phyloP scores from a whole-genome alignment of 2,888 invertebrate species.

The Xestia rhomboidea region DNA sequence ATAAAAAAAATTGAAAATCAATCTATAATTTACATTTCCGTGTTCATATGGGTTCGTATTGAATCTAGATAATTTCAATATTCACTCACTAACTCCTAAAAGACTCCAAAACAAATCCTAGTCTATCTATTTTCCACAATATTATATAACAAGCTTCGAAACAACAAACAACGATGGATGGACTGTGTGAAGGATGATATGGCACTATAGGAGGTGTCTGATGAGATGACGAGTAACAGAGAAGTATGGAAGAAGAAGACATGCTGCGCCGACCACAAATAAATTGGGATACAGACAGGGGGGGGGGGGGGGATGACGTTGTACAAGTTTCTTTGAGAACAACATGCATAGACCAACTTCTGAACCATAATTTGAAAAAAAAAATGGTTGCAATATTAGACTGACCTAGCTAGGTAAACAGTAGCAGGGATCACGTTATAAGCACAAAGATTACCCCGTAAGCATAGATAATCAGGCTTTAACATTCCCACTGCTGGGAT shows the following conservation, averaged over 20 bases:
- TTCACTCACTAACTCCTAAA: background rate
- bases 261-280: no score
- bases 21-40: background rate
- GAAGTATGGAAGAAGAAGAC: no score
- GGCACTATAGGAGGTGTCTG: no score
- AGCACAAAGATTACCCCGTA: background rate
- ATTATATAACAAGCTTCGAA: background rate
- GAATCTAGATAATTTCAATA: background rate
- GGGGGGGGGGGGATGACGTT: no score
- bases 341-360: background rate
- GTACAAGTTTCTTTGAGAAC: background rate
- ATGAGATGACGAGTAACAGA: no score
- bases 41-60: background rate
- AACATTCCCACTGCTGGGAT: background rate
- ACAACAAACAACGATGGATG: no score
- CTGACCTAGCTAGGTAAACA: background rate
- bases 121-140: background rate
- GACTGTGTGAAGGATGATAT: no score
- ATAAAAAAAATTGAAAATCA: background rate
- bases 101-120: background rate
- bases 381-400: background rate
- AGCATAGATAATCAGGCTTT: background rate
- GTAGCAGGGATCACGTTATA: background rate
- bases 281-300: no score
- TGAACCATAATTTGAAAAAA: background rate